A percentile compares a stretch with the other conserved stretches of the same genome.
Conservation (phyloP, 1,140 invertebrate species). For the Zaprionus tsacasi region DNA sequence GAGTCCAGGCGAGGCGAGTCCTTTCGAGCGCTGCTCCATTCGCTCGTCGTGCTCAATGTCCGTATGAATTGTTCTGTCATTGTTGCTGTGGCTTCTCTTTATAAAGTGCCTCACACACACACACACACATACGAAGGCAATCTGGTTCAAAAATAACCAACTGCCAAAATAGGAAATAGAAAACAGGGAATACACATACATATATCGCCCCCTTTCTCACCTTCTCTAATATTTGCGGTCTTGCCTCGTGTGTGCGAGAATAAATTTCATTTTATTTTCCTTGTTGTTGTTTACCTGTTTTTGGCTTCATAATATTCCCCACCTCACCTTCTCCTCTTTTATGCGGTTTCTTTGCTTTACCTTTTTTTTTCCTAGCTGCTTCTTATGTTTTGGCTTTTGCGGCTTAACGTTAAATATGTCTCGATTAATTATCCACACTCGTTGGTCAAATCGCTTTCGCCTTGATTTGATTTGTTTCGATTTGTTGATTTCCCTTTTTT, state of each 20-base stretch:
- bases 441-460: slow-evolving; percentile 44
- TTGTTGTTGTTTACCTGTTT: slow-evolving; percentile 26
- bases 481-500: slow-evolving; percentile 7
- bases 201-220: not conserved
- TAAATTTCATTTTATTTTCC: slow-evolving; percentile 62
- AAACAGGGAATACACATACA: not conserved
- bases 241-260: slow-evolving; percentile 23
- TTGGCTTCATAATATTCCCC: slow-evolving; percentile 45
- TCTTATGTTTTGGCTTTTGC: slow-evolving; percentile 34
- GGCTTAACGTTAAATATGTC: slow-evolving; percentile 60
- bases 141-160: slow-evolving; percentile 50
- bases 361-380: slow-evolving; percentile 3
- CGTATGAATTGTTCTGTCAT: slow-evolving; percentile 55
- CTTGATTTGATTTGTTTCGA: slow-evolving; percentile 49
- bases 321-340: no score
- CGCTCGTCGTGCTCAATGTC: slow-evolving; percentile 12
- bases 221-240: slow-evolving; percentile 28
- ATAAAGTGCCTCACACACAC: slow-evolving; percentile 17
- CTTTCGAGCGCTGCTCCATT: slow-evolving; percentile 54
- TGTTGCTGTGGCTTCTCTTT: slow-evolving; percentile 50
- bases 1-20: slow-evolving; percentile 45
- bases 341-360: not conserved
- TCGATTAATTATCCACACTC: slow-evolving; percentile 72
- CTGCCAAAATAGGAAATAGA: slow-evolving; percentile 8
- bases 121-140: slow-evolving; percentile 12